Base-by-base conservation (phyloP, 2,797 vertebrate species). In the Forpus xanthops region DNA sequence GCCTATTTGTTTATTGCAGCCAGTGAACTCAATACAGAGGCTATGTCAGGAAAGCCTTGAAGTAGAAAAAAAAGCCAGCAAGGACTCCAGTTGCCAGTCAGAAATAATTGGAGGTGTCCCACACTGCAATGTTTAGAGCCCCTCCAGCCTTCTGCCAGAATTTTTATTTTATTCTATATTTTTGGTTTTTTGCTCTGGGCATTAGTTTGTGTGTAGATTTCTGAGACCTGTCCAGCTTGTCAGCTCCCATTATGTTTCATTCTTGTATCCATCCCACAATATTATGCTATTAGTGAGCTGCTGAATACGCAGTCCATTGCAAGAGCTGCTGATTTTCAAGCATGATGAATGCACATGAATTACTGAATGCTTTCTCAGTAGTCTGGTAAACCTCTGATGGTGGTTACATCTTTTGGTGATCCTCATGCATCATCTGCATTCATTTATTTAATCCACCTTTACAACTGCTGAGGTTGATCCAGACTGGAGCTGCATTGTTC, bases 241-340 rank as follows among this genome's bases (percentile, higher is more conserved):
- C 98, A 98, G 97, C 94, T 98, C 98, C 98, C 97, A 98, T 99
- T 98, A 98, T 89, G 97, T 97, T 97, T 97, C 96, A 94, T 97
- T 98, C 97, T 37, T 55, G 67, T 82, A 94, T 82, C 89, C 96
- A 90, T 89, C 85, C 85, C 80, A 82, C 71, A 70, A 56, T 74
- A 93, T 86, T 76, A 77, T 64, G 52, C 60, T 77, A 50, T 82
- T 91, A 65, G 94, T 42, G 80, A 88, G 64, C 55, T 90, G 87
- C 92, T 91, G 93, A 89, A 68, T 19, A 42, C 4, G 1, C 17
- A 1, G 58, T 31, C 82, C 14, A 13, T 62, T 68, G 78, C 68
- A 66, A 73, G 76, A 70, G n/a, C 62, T 84, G 77, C 21, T 82
- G 80, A 9, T 88, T 95, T 89, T 89, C 67, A 56, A 60, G 67